phyloP scores from a whole-genome alignment of 2,113 vertebrate genomes.

The Phalacrocorax carbo region DNA sequence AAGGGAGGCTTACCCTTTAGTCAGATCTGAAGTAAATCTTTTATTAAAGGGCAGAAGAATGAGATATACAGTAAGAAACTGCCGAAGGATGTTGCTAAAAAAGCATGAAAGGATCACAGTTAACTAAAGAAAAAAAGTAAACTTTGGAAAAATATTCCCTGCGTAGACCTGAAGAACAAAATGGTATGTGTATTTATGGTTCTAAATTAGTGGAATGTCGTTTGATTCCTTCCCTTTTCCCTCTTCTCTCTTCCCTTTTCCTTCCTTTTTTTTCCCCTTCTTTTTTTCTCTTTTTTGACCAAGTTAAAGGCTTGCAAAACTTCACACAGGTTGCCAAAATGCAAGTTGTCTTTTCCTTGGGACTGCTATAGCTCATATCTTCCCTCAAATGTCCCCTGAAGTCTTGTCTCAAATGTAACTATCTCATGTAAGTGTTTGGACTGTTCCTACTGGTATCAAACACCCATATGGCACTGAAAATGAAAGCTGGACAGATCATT shows the following conservation, averaged over 20 bases:
- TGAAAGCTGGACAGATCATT: background rate
- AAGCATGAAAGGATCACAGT: background rate
- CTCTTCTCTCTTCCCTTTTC: background rate
- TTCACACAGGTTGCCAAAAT: conserved; percentile 40
- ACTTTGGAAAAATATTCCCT: background rate
- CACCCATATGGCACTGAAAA: conserved; percentile 52
- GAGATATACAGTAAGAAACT: background rate
- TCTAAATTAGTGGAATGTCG: background rate
- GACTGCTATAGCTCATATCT: conserved; percentile 2
- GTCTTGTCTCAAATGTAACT: background rate
- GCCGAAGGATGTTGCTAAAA: background rate
- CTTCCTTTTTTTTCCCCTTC: fast-evolving
- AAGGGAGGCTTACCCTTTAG: background rate
- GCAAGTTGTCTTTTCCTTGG: conserved; percentile 30
- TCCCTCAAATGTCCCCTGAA: background rate
- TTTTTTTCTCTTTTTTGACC: background rate
- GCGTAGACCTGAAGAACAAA: background rate
- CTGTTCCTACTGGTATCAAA: conserved; percentile 20
- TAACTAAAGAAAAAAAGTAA: background rate
- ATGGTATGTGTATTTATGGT: background rate
- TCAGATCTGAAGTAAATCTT: background rate
- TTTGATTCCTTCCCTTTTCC: background rate
- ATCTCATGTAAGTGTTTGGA: conserved; percentile 14
- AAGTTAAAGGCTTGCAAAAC: conserved; percentile 8
- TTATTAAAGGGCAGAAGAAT: background rate